phyloP scores from a whole-genome alignment of 2,888 invertebrate species.

The Cheilosia grossa region DNA sequence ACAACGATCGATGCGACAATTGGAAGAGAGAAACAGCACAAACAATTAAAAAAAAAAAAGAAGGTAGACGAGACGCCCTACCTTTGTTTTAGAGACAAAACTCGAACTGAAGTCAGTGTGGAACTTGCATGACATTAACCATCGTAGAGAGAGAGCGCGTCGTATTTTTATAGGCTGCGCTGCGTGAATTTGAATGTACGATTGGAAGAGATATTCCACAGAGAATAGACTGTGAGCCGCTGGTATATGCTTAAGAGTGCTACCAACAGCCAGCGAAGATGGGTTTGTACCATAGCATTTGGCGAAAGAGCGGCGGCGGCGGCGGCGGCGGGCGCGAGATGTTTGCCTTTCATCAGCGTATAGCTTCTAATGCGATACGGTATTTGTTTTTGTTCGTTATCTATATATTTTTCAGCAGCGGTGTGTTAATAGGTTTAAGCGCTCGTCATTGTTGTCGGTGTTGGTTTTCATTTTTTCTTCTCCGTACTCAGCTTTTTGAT shows the following conservation, averaged over 20 bases:
- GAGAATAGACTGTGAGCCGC: neutral
- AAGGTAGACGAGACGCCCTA: conserved; percentile 31
- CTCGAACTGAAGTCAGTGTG: conserved; percentile 58
- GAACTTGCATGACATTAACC: conserved; percentile 58
- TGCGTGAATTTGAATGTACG: conserved; percentile 1
- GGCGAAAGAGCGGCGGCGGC: neutral
- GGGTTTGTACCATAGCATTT: neutral
- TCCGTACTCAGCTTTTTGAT: neutral
- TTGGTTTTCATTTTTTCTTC: neutral
- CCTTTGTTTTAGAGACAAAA: conserved; percentile 66
- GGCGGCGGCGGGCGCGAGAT: neutral
- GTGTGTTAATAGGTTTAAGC: conserved; percentile 45
- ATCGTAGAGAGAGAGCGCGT: conserved; percentile 38
- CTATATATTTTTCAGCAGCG: conserved; percentile 18
- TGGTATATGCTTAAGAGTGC: neutral
- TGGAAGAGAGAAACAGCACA: neutral
- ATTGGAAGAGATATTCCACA: conserved; percentile 10
- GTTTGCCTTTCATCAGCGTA: neutral
- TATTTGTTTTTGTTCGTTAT: conserved; percentile 9
- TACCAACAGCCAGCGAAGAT: neutral
- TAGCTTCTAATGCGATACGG: conserved; percentile 7
- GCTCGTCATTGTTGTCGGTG: conserved; percentile 35
- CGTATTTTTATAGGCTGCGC: too few species aligned
- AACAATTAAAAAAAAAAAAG: neutral
- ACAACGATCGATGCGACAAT: neutral